Percentiles rank a stretch among this genome's conserved stretches.
These are phyloP conservation scores for Procambarus virginalis DNA, from an alignment of 1,140 invertebrate species.

Conservation along the genomic window DNA sequence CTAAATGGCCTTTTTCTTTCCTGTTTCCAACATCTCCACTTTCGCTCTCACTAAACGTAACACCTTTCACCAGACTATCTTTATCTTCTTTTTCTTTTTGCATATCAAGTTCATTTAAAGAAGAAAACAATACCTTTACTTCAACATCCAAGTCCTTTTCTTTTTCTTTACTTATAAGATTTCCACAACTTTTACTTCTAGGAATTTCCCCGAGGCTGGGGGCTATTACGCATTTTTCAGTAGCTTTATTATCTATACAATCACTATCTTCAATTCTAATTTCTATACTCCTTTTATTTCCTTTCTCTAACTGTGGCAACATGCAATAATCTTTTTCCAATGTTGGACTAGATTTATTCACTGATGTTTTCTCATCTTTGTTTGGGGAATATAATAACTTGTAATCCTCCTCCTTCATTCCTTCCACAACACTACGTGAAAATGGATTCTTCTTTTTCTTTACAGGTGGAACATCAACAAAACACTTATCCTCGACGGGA, in stretches of 20 bases:
- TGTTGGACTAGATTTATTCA: constrained; percentile 4
- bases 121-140: constrained; percentile 37
- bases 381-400: constrained; percentile 32
- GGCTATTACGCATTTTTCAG: not conserved
- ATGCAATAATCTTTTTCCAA: constrained; percentile 23
- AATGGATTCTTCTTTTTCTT: constrained; percentile 63
- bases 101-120: constrained; percentile 37
- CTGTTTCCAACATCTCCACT: constrained; percentile 62
- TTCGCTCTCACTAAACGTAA: constrained; percentile 18
- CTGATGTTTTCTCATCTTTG: constrained; percentile 32
- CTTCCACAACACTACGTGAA: constrained; percentile 55
- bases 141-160: constrained; percentile 1
- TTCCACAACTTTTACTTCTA: constrained; percentile 64
- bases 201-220: constrained; percentile 50
- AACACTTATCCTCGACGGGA: constrained; percentile 55
- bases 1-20: constrained; percentile 54
- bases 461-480: constrained; percentile 45
- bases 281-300: constrained; percentile 39
- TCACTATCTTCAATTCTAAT: constrained; percentile 59
- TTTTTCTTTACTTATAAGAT: constrained; percentile 48
- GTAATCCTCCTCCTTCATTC: constrained; percentile 65
- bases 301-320: constrained; percentile 39
- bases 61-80: not conserved
- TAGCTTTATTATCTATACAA: constrained; percentile 5
- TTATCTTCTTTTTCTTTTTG: constrained; percentile 16